Evolutionary conservation across 2,888 invertebrate species (phyloP), one percentile per base, ranked within the genome.

Genomic region (Coecobrya sp.): DNA sequence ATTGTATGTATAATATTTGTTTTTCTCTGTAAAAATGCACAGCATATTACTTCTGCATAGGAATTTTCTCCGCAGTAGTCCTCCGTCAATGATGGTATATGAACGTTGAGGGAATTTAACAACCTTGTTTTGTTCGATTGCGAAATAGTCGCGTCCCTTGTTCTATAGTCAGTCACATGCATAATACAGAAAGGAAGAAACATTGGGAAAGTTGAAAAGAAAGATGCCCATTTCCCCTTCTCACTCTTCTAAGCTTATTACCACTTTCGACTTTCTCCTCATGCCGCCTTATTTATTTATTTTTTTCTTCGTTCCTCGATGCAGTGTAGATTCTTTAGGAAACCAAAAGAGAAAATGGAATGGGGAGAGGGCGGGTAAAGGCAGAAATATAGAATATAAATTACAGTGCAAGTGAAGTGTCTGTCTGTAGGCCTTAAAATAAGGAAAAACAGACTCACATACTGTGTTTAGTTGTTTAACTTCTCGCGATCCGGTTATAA

Each of bases 361-460:
- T 1, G 59, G 22, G 42, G 22, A n/a, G 19, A 68, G 16, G 68
- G 68, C 30, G 27, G 65, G 27, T 0, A 36, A 73, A 70, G 36
- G 36, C 36, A 36, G 36, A 70, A 2, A 70, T 1, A 36, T 42
- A n/a, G 73, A 73, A 73, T 73, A 73, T 73, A 73, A 73, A 73
- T 73, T 73, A 42, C 42, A 10, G 36, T 42, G 73, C 73, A 73
- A 73, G 73, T 73, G 73, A 73, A 73, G 73, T 73, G 42, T 73
- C 19, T 73, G 4, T n/a, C 42, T 73, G 42, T 2, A 70, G 10
- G 70, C 36, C 70, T n/a, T n/a, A 70, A 65, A n/a, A n/a, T n/a
- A n/a, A n/a, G n/a, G n/a, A n/a, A n/a, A n/a, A n/a, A n/a, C n/a
- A n/a, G n/a, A n/a, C n/a, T n/a, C n/a, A n/a, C n/a, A n/a, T n/a